Evolutionary conservation across 2,888 invertebrate species (phyloP).

Genomic region (Hirtodrosophila duncani): DNA sequence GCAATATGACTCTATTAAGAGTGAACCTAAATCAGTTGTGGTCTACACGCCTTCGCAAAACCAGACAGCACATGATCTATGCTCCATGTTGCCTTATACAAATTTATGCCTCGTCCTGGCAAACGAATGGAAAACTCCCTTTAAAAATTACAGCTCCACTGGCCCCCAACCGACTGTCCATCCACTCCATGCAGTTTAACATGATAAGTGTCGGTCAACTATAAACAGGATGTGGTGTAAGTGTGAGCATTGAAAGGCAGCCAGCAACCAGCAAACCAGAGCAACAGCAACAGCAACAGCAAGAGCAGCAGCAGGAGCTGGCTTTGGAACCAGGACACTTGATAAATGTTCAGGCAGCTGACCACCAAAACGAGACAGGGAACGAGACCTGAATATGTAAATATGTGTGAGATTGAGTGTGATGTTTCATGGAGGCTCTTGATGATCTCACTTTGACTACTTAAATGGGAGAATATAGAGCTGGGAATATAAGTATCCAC

Average conservation of each 20-base stretch:
- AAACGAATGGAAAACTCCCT: conserved; percentile 18
- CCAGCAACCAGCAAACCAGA: no score
- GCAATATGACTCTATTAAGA: conserved; percentile 48
- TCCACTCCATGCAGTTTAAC: conserved; percentile 22
- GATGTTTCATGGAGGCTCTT: conserved; percentile 10
- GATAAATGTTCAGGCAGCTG: conserved; percentile 30
- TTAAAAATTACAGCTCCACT: conserved; percentile 24
- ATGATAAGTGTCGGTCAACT: conserved; percentile 55
- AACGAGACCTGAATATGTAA: conserved; percentile 17
- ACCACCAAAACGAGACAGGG: conserved; percentile 10
- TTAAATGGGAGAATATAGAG: background rate
- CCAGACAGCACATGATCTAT: conserved; percentile 32
- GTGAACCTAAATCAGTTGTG: conserved; percentile 17
- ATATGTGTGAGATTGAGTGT: conserved; percentile 15
- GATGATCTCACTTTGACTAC: conserved; percentile 2
- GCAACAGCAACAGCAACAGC: no score
- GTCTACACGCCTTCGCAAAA: conserved; percentile 1
- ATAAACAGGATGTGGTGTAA: conserved; percentile 35
- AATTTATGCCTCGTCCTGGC: conserved; percentile 44
- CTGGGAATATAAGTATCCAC: background rate
- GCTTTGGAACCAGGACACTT: conserved; percentile 38
- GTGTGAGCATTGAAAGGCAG: no score
- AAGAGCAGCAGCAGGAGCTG: no score
- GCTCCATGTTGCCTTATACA: conserved; percentile 20
- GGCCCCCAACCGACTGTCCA: background rate